Percentiles rank a stretch among this genome's conserved stretches.
These are phyloP conservation scores for Drosophila rhopaloa DNA, from an alignment of 1,140 invertebrate genomes.

Conservation along the genomic window DNA sequence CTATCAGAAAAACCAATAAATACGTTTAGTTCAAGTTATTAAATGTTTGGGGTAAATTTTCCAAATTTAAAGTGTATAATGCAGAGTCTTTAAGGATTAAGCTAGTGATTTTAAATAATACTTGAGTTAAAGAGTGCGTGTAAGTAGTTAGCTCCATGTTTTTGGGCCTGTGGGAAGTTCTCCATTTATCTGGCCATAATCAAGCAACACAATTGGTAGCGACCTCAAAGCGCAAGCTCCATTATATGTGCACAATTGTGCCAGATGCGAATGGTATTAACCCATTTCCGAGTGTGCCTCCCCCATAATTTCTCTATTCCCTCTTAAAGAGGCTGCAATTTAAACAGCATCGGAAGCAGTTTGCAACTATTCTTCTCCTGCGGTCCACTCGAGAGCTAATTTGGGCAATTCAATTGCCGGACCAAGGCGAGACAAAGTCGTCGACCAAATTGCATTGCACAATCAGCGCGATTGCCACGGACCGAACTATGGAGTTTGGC, in stretches of 20 bases:
- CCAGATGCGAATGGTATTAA: conserved; percentile 4
- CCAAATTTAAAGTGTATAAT: no score
- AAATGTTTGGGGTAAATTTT: no score
- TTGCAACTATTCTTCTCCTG: conserved; percentile 7
- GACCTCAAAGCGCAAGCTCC: conserved; percentile 37
- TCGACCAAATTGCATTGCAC: conserved; percentile 64
- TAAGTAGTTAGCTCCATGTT: neutral
- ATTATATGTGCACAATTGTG: conserved; percentile 58
- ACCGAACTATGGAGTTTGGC: conserved; percentile 2
- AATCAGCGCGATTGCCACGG: conserved; percentile 67
- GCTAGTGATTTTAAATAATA: no score
- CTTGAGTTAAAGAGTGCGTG: neutral
- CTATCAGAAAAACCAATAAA: no score
- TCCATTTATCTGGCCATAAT: neutral
- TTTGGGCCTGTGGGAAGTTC: neutral
- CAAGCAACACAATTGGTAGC: conserved; percentile 5
- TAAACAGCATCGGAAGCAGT: conserved; percentile 9
- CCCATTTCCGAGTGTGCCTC: conserved; percentile 1
- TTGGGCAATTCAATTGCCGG: conserved; percentile 68
- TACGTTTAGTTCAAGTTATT: no score
- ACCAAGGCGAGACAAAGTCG: conserved; percentile 62
- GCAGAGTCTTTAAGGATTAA: no score
- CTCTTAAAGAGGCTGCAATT: conserved; percentile 18
- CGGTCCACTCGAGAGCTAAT: conserved; percentile 49
- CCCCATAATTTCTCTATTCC: conserved; percentile 3